These are phyloP conservation scores for Pasiphila rectangulata DNA, from an alignment of 2,888 invertebrate genomes.

Conservation along the genomic window DNA sequence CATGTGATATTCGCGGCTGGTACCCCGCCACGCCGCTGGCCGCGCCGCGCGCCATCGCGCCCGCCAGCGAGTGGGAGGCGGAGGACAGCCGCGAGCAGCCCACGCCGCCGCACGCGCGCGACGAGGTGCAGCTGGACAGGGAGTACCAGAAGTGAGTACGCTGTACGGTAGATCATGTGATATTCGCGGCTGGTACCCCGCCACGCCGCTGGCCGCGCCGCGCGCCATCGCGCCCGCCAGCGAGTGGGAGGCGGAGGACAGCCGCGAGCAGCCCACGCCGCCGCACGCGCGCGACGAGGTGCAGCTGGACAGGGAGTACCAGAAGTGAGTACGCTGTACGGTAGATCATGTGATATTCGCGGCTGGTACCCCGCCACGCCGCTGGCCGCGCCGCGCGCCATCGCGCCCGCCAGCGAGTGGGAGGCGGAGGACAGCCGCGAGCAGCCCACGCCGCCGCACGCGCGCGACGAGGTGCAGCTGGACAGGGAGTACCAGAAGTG, in stretches of 20 bases:
- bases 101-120: conserved; percentile 32
- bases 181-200: conserved; percentile 67
- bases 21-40: conserved; percentile 49
- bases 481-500: too few relatives aligned
- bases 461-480: too few relatives aligned
- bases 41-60: conserved; percentile 37
- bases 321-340: conserved; percentile 46
- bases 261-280: conserved; percentile 32
- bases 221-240: conserved; percentile 35
- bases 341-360: too few relatives aligned
- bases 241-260: conserved; percentile 67
- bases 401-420: too few relatives aligned
- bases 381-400: too few relatives aligned
- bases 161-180: too few relatives aligned
- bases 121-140: conserved; percentile 51
- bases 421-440: too few relatives aligned
- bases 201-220: conserved; percentile 37
- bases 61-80: conserved; percentile 60
- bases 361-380: too few relatives aligned
- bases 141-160: conserved; percentile 62
- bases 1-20: too few relatives aligned
- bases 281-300: conserved; percentile 37
- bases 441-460: too few relatives aligned
- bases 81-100: conserved; percentile 47
- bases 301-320: conserved; percentile 62